Evolutionary conservation across 2,113 vertebrate genomes (phyloP).

Genomic region (Gorsachius goisagi): DNA sequence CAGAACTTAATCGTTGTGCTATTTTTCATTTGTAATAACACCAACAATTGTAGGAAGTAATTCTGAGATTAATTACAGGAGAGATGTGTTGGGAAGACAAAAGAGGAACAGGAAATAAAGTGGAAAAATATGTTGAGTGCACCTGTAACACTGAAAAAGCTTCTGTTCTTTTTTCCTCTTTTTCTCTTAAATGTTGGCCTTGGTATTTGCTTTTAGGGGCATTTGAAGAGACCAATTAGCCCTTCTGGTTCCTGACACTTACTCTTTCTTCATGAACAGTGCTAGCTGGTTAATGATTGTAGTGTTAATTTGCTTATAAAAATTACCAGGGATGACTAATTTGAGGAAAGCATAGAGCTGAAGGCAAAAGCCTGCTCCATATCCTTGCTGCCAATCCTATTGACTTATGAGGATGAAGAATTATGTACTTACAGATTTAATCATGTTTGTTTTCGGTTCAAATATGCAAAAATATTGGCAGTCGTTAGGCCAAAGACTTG

Average conservation of each 20-base stretch:
- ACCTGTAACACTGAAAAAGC: background rate
- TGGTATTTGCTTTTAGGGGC: background rate
- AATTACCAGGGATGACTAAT: background rate
- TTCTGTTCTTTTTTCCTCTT: background rate
- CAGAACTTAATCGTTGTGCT: background rate
- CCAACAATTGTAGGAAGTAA: background rate
- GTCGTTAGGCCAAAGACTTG: fast-evolving
- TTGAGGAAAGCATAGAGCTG: background rate
- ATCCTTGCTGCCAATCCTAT: background rate
- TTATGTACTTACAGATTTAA: background rate
- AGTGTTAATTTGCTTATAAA: background rate
- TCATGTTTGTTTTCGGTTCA: background rate
- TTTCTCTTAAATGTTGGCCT: background rate
- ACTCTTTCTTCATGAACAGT: background rate
- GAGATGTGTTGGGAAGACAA: background rate
- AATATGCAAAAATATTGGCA: background rate
- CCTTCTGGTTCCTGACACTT: background rate
- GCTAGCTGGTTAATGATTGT: background rate
- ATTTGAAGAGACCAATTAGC: background rate
- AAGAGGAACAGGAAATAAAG: background rate
- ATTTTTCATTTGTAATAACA: background rate
- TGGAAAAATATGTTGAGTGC: background rate
- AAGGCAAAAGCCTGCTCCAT: background rate
- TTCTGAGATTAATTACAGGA: background rate
- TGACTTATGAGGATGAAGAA: background rate